Evolutionary conservation across 2,797 vertebrate genomes (phyloP), one percentile per base, ranked within the genome.

Genomic region (Selene dorsalis): DNA sequence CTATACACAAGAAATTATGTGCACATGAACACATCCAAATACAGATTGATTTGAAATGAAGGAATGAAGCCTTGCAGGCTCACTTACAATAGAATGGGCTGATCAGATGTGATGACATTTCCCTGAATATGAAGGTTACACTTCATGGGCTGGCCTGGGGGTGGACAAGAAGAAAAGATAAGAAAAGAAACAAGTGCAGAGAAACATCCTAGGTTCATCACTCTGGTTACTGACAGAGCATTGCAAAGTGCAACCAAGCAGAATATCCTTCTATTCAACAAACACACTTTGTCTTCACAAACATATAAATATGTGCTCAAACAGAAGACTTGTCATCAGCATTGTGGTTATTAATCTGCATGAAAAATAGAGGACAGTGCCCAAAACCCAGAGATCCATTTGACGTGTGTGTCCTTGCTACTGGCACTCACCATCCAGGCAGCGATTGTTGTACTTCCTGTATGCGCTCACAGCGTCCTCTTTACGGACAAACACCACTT

Each of bases 391-490:
- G 17, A 56, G 30, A 60, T 20, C 20, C 50, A 4, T 68, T 18
- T 73, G 12, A 28, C 60, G 41, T 69, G 17, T 38, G 55, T 2
- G 50, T 64, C 75, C 73, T 84, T 84, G 77, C 73, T 39, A 20
- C 4, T 35, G 58, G 76, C 64, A 74, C 89, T 91, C 91, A 99
- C 98, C 98, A 0, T 99, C 98, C 92, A 99, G 93, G 87, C 97
- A 99, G 79, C 98, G 95, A 82, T 99, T 99, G 93, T 99, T 99
- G 87, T 99, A 99, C 89, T 98, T 99, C 93, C 97, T 97, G 92
- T 99, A 99, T 0, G 98, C 98, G 0, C 96, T 96, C 80, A 99
- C 95, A 3, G 98, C 98, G 4, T 99, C 98, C 11, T 99, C 98
- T 90, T 99, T 99, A 82, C 96, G 96, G 71, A 99, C 98, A 84